phyloP scores from a whole-genome alignment of 2,113 vertebrate species.

The Oreochromis aureus region DNA sequence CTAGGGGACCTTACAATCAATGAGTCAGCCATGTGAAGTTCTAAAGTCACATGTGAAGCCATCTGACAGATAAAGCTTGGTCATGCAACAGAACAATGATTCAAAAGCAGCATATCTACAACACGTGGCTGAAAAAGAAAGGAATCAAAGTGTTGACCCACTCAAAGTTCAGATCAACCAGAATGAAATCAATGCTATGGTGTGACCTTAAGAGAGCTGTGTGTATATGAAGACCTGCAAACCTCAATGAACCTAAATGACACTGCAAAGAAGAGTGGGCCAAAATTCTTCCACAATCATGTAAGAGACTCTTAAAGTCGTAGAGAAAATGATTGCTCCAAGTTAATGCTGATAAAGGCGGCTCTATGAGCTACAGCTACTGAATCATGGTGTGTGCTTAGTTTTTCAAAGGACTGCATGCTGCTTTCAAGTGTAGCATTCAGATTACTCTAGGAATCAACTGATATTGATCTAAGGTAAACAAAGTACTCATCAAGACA shows the following conservation, averaged over 20 bases:
- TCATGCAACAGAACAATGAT: not conserved
- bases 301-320: not conserved
- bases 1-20: not conserved
- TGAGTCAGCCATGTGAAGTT: not conserved
- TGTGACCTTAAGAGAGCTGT: not conserved
- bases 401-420: not conserved
- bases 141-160: not conserved
- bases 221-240: not conserved
- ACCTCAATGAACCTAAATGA: not conserved
- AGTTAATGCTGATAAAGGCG: not conserved
- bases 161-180: not conserved
- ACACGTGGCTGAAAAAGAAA: not conserved
- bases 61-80: not conserved
- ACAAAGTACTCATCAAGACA: not conserved
- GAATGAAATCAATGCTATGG: not conserved
- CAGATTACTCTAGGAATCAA: not conserved
- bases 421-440: not conserved
- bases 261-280: not conserved
- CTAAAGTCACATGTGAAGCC: not conserved
- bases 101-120: not conserved
- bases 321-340: not conserved
- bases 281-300: not conserved
- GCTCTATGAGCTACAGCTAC: not conserved
- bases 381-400: not conserved
- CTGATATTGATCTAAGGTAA: not conserved